Base-by-base conservation (phyloP, 2,797 vertebrate genomes). In the Macrochelys suwanniensis region DNA sequence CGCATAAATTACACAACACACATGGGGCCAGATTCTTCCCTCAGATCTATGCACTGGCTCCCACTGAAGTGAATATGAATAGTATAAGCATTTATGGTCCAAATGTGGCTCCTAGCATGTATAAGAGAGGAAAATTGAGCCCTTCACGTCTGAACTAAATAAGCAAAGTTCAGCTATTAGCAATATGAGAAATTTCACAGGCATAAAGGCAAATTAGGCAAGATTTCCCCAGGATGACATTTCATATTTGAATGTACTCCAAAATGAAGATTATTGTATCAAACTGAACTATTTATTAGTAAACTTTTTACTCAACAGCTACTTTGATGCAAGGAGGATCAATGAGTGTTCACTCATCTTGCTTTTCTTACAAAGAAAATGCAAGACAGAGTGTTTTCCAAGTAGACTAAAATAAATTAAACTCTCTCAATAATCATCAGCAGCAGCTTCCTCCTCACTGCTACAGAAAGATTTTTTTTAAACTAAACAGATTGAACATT, bases 1-100 rank as follows among this genome's bases (percentile, higher is more conserved):
- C 82, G 92, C 96, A 88, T 84, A 79, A 96, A 96, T 95, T 92
- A 94, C 4, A 86, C 28, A 95, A 76, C 25, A 49, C 45, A 68
- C 84, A 61, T 37, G 56, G 51, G 71, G 2, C 0, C 0, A 1
- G 71, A 57, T 85, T 91, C 12, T 68, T 10, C 54, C 82, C 26
- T 31, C 84, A 28, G 92, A 89, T 82, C 68, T 59, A 50, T 6
- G 49, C 13, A 50, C 59, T 42, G 21, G 68, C 80, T 92, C 11
- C 0, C 45, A 5, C 19, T 2, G 51, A 84, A 80, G 89, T 57
- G 83, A 8, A 7, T 0, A 87, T 50, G 6, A 76, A 12, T 71
- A 89, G 42, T 2, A 0, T 4, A n/a, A 26, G 1, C 0, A 1
- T 80, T 54, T 84, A 59, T 56, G 57, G 85, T 74, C 42, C 57